Base-by-base conservation (phyloP, 2,888 invertebrate species). In the Ptychoptera contaminata region DNA sequence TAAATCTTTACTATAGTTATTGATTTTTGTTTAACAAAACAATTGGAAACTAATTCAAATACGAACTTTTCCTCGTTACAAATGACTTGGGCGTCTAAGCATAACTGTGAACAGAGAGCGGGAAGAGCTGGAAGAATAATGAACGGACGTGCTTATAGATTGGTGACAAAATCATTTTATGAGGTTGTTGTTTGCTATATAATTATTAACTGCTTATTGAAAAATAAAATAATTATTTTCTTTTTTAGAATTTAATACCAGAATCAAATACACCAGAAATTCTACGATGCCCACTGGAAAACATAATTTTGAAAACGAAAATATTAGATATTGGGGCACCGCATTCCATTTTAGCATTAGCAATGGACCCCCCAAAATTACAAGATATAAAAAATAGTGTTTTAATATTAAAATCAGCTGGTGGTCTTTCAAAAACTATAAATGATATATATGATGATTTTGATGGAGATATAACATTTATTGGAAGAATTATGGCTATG, bases 21-120 rank as follows among this genome's bases (percentile, higher is more conserved):
- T 55, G 96, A 97, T 66, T 94, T 88, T 64, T 96, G 94, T 63
- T 68, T 94, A 48, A 87, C 87, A 47, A 94, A 93, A 68, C 73
- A 76, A 32, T 63, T 91, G 53, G 70, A 81, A 6, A 77, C 80
- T 40, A 87, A 94, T 59, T 67, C 73, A 1, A 66, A 68, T 0
- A 85, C 90, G 0, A 87, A 86, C 68, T 60, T 62, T 15, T 55
- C 56, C 1, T 56, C 79, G 39, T 71, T 96, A 38, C 76, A 80
- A 54, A 58, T 92, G 50, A 69, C 73, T 46, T 96, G 94, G 94
- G 88, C 93, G 0, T 83, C 92, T 1, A 82, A 85, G 57, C 78
- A 82, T 1, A 93, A 85, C 63, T 92, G 91, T 57, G 78, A 76
- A 29, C 96, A 96, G 67, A 74, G 96, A 44, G 77, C 82, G 38